Conservation (phyloP, 2,113 vertebrate species). For the Etheostoma spectabile region DNA sequence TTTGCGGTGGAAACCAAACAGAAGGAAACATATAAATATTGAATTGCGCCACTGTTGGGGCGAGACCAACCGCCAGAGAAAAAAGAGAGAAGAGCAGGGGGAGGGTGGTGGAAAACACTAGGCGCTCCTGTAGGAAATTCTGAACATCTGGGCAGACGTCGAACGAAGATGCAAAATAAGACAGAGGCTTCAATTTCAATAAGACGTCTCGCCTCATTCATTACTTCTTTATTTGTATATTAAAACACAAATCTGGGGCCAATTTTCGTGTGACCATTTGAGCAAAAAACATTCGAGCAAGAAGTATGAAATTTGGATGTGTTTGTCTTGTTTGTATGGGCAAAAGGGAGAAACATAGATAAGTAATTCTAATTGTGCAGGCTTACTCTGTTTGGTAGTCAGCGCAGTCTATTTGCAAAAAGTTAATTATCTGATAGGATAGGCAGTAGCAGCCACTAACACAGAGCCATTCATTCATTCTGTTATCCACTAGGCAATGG, state of each 20-base stretch:
- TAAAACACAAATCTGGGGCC: slow-evolving; percentile 43
- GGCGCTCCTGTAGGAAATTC: slow-evolving; percentile 46
- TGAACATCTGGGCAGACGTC: slow-evolving; percentile 63
- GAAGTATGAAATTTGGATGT: slow-evolving; percentile 73
- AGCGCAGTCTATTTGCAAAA: slow-evolving; percentile 85
- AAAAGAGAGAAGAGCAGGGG: background rate
- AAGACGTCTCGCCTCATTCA: slow-evolving; percentile 54
- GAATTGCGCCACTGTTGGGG: slow-evolving; percentile 60
- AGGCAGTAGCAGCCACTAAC: slow-evolving; percentile 82
- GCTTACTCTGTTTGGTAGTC: slow-evolving; percentile 76
- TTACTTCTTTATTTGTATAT: slow-evolving; percentile 59
- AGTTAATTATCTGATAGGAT: slow-evolving; percentile 92
- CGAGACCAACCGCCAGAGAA: slow-evolving; percentile 39
- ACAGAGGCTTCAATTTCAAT: slow-evolving; percentile 49
- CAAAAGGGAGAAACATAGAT: slow-evolving; percentile 74
- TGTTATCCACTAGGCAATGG: slow-evolving; percentile 85
- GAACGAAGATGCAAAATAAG: slow-evolving; percentile 41
- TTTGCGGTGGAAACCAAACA: slow-evolving; percentile 67
- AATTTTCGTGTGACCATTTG: slow-evolving; percentile 53
- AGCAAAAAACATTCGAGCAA: slow-evolving; percentile 40
- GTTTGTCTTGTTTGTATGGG: slow-evolving; percentile 75
- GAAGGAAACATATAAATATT: slow-evolving; percentile 77
- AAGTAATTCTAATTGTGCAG: slow-evolving; percentile 81
- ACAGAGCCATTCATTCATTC: slow-evolving; percentile 82
- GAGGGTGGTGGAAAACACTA: slow-evolving; percentile 37